Base-by-base conservation (phyloP, 2,888 invertebrate species). In the Ptilodon capucinus region DNA sequence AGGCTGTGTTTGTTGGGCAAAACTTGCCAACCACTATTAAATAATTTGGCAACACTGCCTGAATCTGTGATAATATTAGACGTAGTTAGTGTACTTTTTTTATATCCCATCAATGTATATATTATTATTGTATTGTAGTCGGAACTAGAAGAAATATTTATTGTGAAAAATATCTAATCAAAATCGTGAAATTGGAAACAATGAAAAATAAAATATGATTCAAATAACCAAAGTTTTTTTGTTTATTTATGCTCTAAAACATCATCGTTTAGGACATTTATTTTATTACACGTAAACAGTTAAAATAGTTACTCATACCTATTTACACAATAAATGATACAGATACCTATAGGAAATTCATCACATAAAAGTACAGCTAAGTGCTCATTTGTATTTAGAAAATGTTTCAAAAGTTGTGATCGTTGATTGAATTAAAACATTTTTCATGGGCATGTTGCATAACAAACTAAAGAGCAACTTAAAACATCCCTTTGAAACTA, bases 41-140 rank as follows among this genome's bases (percentile, higher is more conserved):
- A 78, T 77, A 78, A 66, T 75, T 76, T 70, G 89, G 89, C 87
- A 78, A 60, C 64, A 70, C 54, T 81, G 90, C 89, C 88, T 68
- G 74, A 73, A 89, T 86, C 90, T 91, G 90, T 91, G 90, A 91
- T 91, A 90, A 85, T 76, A 75, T 77, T 89, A 89, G 86, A 58
- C 76, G 48, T 81, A 85, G 74, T 74, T 74, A 74, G 68, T 68
- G 67, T 74, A 77, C 61, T 68, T 75, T 76, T n/a, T 19, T 84
- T 78, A 72, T 69, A 70, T 76, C 71, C 71, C 74, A 76, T 75
- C 64, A 72, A 71, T 85, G 84, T 84, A 86, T 77, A 85, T 84
- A 81, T 79, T 86, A 80, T 85, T 84, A 81, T 79, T 86, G 80
- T 85, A 85, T 77, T 69, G 73, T 82, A 86, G 81, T 78, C 77